These are phyloP conservation scores for Notarius quadriscutis DNA, from an alignment of 2,113 vertebrate species.

Conservation along the genomic window DNA sequence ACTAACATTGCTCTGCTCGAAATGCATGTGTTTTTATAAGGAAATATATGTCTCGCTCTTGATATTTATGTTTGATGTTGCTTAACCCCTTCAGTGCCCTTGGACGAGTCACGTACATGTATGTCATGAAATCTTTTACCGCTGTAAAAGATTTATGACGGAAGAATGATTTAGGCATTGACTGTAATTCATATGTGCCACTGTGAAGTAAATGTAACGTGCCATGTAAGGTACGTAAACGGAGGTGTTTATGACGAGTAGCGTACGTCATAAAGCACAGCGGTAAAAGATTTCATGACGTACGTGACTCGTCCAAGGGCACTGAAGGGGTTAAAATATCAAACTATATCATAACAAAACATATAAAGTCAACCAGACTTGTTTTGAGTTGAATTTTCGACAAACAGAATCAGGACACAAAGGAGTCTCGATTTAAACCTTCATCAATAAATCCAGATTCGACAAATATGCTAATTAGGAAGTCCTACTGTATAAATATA, in stretches of 20 bases:
- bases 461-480: background rate
- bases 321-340: background rate
- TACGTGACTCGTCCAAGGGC: too few species aligned
- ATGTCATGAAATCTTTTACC: too few species aligned
- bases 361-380: background rate
- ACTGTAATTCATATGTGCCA: too few species aligned
- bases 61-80: background rate
- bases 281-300: too few species aligned
- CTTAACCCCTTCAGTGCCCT: background rate
- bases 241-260: too few species aligned
- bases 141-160: too few species aligned
- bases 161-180: too few species aligned
- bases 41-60: background rate
- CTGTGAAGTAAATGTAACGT: too few species aligned
- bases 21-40: background rate
- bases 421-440: background rate
- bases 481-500: background rate
- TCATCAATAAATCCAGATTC: background rate
- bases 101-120: too few species aligned
- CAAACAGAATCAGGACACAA: background rate
- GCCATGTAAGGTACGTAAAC: too few species aligned
- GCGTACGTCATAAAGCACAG: too few species aligned
- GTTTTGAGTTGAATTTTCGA: background rate
- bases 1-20: background rate
- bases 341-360: background rate